phyloP scores from a whole-genome alignment of 1,140 invertebrate genomes.

The Pseudomyrmex dendroicus region DNA sequence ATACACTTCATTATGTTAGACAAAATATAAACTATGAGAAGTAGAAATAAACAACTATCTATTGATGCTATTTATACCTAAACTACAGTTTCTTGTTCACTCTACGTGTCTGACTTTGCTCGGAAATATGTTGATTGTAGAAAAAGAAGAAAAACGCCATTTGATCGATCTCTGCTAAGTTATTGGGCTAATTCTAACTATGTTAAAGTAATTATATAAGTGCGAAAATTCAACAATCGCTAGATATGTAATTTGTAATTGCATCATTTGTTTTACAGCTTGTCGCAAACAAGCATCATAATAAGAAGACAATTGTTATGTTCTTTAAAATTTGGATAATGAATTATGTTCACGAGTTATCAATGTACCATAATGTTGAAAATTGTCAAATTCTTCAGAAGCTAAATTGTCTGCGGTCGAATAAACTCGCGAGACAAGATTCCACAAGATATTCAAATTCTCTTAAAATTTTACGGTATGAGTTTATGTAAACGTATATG shows the following conservation, averaged over 20 bases:
- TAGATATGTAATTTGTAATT: constrained; percentile 23
- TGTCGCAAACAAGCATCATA: constrained; percentile 1
- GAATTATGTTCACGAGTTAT: too few species aligned
- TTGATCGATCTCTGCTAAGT: not conserved
- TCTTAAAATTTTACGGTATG: not conserved
- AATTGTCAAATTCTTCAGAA: not conserved
- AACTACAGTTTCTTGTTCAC: constrained; percentile 16
- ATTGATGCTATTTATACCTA: constrained; percentile 19
- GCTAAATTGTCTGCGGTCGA: not conserved
- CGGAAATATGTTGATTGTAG: not conserved
- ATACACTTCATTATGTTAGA: not conserved
- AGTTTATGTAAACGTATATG: not conserved
- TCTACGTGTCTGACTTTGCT: constrained; percentile 29
- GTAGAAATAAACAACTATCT: not conserved
- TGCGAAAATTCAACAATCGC: constrained; percentile 27
- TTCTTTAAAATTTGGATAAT: not conserved
- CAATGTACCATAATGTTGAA: too few species aligned
- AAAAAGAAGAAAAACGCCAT: constrained; percentile 20
- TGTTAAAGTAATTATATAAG: constrained; percentile 28
- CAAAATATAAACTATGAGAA: constrained; percentile 1
- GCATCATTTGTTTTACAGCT: not conserved
- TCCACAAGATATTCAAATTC: not conserved
- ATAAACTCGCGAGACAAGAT: not conserved
- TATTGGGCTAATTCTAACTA: constrained; percentile 22
- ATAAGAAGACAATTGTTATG: not conserved